Conservation (phyloP, 2,797 vertebrate genomes). For the Echiichthys vipera region DNA sequence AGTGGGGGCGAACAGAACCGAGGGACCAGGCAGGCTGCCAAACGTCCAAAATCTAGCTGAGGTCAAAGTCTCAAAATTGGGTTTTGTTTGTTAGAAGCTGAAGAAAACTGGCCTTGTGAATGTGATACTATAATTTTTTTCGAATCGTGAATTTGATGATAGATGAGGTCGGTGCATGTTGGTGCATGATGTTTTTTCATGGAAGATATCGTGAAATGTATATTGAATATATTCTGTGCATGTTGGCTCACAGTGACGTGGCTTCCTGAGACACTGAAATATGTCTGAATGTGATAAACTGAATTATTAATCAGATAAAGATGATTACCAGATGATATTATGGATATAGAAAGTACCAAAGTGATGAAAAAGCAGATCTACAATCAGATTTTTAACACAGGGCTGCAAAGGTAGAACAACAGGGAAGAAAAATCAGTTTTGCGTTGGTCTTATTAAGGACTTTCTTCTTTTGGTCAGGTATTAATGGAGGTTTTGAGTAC, state of each 20-base stretch:
- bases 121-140: background rate
- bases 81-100: background rate
- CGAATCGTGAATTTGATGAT: background rate
- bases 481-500: no score
- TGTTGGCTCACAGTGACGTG: background rate
- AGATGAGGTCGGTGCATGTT: background rate
- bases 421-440: no score
- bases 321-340: background rate
- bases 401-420: no score
- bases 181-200: no score
- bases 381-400: no score
- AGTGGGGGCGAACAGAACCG: slow-evolving; percentile 33
- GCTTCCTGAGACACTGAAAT: background rate
- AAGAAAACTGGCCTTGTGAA: background rate
- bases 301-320: background rate
- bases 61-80: slow-evolving; percentile 16
- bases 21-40: slow-evolving; percentile 51
- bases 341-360: no score
- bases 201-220: background rate
- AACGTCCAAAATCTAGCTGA: slow-evolving; percentile 28
- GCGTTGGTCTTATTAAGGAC: no score
- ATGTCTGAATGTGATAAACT: background rate
- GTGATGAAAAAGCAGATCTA: no score
- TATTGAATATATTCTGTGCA: no score
- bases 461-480: no score